Evolutionary conservation across 2,113 vertebrate species (phyloP).

Genomic region (Mugil cephalus): DNA sequence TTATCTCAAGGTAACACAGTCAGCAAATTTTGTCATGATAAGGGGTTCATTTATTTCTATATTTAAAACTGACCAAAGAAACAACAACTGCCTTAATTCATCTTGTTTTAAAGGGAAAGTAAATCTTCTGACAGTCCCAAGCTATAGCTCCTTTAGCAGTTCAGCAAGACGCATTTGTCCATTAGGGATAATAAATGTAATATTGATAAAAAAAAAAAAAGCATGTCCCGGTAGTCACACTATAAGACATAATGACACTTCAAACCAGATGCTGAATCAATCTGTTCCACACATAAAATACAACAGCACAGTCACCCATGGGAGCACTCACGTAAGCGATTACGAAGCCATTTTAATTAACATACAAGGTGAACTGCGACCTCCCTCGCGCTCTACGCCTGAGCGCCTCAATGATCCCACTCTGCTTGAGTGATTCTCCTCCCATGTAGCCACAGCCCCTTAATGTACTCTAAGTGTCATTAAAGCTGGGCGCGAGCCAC

Average conservation of each 20-base stretch:
- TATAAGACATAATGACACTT: slow-evolving; percentile 12
- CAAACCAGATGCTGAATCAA: slow-evolving; percentile 26
- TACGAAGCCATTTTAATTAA: slow-evolving; percentile 60
- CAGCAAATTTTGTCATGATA: too few relatives aligned
- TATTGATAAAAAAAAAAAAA: slow-evolving; percentile 11
- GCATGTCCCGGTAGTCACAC: not conserved
- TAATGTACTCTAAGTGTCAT: slow-evolving; percentile 58
- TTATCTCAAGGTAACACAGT: too few relatives aligned
- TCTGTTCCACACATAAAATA: slow-evolving; percentile 28
- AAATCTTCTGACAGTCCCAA: not conserved
- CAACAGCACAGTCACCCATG: slow-evolving; percentile 14
- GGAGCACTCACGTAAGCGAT: slow-evolving; percentile 36
- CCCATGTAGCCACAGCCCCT: slow-evolving; percentile 27
- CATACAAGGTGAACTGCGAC: slow-evolving; percentile 63
- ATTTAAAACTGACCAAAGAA: too few relatives aligned
- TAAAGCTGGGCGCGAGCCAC: slow-evolving; percentile 39
- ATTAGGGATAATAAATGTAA: slow-evolving; percentile 1
- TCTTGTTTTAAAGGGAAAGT: not conserved
- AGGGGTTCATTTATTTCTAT: too few relatives aligned
- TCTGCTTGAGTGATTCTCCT: slow-evolving; percentile 39
- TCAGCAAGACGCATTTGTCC: not conserved
- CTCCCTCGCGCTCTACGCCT: slow-evolving; percentile 24
- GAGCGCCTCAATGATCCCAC: slow-evolving; percentile 5
- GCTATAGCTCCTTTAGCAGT: not conserved
- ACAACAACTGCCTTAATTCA: too few relatives aligned